Percentiles rank a stretch among this genome's conserved stretches.
Evolutionary conservation across 2,888 invertebrate genomes (phyloP).

Genomic region (Yponomeuta malinellus): DNA sequence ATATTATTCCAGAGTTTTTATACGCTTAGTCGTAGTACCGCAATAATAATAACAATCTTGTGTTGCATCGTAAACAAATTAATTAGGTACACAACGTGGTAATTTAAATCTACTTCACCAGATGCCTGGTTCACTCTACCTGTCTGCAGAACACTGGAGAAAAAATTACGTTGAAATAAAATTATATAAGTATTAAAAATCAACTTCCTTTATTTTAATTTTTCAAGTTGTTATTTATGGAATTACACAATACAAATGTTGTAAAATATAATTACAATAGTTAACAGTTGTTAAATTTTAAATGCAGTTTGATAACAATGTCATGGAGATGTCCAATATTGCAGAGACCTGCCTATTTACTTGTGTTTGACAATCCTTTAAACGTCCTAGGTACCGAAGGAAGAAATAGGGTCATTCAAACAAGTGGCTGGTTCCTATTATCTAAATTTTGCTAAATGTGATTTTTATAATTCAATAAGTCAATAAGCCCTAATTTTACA

Average conservation of each 20-base stretch:
- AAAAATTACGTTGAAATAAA: neutral
- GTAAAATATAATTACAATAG: conserved; percentile 70
- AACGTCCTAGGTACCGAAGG: conserved; percentile 28
- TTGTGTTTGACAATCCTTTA: conserved; percentile 32
- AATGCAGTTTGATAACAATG: conserved; percentile 71
- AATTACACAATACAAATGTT: conserved; percentile 71
- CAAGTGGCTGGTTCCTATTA: conserved; percentile 37
- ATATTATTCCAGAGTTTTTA: too few relatives aligned
- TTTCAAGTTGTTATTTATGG: conserved; percentile 63
- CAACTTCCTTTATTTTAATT: conserved; percentile 72
- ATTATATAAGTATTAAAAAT: conserved; percentile 45
- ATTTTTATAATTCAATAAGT: conserved; percentile 39
- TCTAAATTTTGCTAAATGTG: conserved; percentile 47
- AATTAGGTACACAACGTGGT: too few relatives aligned
- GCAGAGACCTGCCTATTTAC: conserved; percentile 31
- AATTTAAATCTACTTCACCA: too few relatives aligned
- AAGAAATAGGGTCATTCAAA: conserved; percentile 30
- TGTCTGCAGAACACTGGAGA: too few relatives aligned
- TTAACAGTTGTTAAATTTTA: conserved; percentile 69
- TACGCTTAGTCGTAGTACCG: too few relatives aligned
- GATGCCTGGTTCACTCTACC: too few relatives aligned
- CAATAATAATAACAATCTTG: too few relatives aligned
- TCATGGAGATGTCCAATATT: conserved; percentile 57
- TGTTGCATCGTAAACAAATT: too few relatives aligned
- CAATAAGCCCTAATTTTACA: conserved; percentile 45